These are phyloP conservation scores for Cheumatopsyche charites DNA, from an alignment of 1,140 invertebrate species.

Conservation along the genomic window DNA sequence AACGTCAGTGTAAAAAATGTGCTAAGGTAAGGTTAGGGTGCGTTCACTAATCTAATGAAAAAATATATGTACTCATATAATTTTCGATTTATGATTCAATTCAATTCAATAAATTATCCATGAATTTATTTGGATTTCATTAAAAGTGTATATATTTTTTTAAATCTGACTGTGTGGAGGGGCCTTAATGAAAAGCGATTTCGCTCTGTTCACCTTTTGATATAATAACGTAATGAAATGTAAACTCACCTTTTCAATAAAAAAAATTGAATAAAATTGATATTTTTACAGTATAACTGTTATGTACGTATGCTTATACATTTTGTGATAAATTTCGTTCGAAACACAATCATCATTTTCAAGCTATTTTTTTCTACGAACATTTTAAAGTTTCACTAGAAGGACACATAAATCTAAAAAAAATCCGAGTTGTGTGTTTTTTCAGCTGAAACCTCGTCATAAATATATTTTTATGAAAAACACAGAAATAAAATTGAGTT, in stretches of 20 bases:
- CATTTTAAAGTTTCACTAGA: too few relatives aligned
- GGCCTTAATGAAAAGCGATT: constrained; percentile 17
- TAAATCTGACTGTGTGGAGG: neutral
- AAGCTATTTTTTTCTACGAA: too few relatives aligned
- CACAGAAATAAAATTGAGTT: constrained; percentile 16
- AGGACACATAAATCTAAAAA: too few relatives aligned
- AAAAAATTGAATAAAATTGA: constrained; percentile 25
- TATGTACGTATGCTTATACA: neutral
- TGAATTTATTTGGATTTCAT: too few relatives aligned
- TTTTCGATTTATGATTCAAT: too few relatives aligned
- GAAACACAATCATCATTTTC: too few relatives aligned
- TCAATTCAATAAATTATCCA: too few relatives aligned
- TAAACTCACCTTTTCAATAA: constrained; percentile 41
- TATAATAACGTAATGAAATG: constrained; percentile 37
- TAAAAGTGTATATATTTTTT: too few relatives aligned
- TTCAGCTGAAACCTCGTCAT: neutral
- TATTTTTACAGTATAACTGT: neutral
- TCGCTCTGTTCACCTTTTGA: constrained; percentile 38
- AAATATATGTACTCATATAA: too few relatives aligned
- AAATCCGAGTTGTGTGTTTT: neutral
- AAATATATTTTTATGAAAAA: neutral
- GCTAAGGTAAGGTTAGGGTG: constrained; percentile 3
- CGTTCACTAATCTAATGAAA: too few relatives aligned
- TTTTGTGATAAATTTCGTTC: neutral
- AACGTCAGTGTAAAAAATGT: constrained; percentile 37